phyloP scores from a whole-genome alignment of 2,113 vertebrate species.

The Nibea albiflora region DNA sequence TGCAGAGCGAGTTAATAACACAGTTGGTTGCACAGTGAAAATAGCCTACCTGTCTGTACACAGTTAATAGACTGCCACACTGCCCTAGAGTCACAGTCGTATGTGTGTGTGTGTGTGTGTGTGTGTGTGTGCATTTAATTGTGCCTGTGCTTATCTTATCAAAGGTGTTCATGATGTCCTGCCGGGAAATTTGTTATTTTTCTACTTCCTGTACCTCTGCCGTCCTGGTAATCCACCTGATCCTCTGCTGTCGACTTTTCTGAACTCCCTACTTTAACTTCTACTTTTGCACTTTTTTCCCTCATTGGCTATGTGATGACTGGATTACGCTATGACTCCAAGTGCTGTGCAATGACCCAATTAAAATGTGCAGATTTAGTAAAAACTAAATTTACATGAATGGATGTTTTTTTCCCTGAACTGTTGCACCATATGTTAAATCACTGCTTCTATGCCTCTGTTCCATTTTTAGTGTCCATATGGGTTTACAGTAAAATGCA shows the following conservation, averaged over 20 bases:
- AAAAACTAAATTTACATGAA: not conserved
- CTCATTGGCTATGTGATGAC: not conserved
- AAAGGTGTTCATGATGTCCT: constrained; percentile 9
- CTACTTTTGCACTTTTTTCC: not conserved
- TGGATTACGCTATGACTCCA: not conserved
- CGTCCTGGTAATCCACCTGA: not conserved
- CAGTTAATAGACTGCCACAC: constrained; percentile 55
- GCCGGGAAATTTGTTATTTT: constrained; percentile 24
- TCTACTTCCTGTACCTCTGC: not conserved
- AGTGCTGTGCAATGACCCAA: not conserved
- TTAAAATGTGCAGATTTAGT: constrained; percentile 2
- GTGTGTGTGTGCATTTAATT: constrained; percentile 53
- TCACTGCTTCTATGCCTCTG: not conserved
- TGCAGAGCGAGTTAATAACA: constrained; percentile 72
- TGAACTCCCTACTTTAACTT: not conserved
- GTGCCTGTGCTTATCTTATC: constrained; percentile 32
- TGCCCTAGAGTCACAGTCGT: constrained; percentile 1
- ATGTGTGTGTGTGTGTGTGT: not conserved
- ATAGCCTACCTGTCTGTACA: constrained; percentile 59
- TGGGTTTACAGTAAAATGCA: not conserved
- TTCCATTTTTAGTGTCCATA: not conserved
- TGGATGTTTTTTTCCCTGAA: not conserved
- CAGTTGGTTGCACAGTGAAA: constrained; percentile 70
- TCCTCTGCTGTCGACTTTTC: constrained; percentile 4
- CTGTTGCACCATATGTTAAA: not conserved